Conservation (phyloP, 37 sponge, comb jelly and placozoan genomes). For the Agelas oroides region DNA sequence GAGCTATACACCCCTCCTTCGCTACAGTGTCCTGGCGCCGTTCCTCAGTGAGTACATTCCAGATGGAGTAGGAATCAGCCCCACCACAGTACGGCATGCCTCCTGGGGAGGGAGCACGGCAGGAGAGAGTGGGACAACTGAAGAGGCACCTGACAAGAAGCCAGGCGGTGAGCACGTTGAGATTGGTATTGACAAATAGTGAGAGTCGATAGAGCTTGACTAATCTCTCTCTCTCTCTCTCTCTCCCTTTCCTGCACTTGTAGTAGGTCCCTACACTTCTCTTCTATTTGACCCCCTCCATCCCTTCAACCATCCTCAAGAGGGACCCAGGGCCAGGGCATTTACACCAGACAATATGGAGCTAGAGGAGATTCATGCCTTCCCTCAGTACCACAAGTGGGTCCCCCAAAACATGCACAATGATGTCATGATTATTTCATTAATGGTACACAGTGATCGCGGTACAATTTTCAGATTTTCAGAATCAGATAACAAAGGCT, state of each 20-base stretch:
- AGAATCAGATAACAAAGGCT: too few species aligned
- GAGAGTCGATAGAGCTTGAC: too few species aligned
- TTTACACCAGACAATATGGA: constrained; percentile 93
- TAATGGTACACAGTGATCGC: too few species aligned
- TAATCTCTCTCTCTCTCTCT: too few species aligned
- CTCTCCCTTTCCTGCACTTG: too few species aligned
- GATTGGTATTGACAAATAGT: too few species aligned
- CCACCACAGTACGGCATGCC: constrained; percentile 32
- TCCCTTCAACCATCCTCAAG: constrained; percentile 88
- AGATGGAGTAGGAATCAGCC: constrained; percentile 86
- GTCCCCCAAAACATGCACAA: too few species aligned
- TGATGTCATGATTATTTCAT: too few species aligned
- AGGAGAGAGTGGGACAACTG: too few species aligned
- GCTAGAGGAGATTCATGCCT: constrained; percentile 69
- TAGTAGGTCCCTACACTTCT: neutral
- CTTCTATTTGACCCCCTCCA: constrained; percentile 64
- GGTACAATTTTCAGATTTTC: too few species aligned
- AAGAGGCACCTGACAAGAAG: too few species aligned
- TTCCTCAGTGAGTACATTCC: constrained; percentile 82
- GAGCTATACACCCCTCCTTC: constrained; percentile 76
- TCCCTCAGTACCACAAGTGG: constrained; percentile 74
- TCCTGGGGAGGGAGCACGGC: neutral
- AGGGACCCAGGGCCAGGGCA: constrained; percentile 83
- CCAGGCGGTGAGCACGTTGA: too few species aligned
- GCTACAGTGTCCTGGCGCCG: constrained; percentile 67